These are phyloP conservation scores for Lottia gigantea DNA, from an alignment of 2,888 invertebrate species.

Conservation along the genomic window DNA sequence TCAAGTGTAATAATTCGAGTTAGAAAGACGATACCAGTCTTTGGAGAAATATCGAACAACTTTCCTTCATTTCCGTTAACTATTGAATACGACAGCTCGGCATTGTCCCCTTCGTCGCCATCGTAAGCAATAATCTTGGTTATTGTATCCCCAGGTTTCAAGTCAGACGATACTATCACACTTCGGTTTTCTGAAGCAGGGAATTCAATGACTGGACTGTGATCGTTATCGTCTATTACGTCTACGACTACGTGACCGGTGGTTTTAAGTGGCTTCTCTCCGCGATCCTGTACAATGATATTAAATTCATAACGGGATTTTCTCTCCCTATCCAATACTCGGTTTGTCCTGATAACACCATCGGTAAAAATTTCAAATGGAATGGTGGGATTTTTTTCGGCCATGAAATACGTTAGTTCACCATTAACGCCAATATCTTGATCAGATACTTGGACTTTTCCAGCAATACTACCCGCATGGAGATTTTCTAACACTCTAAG, in stretches of 20 bases:
- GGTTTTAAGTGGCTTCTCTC: slow-evolving; percentile 76
- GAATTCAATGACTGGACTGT: slow-evolving; percentile 76
- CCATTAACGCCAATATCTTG: slow-evolving; percentile 91
- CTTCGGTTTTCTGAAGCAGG: slow-evolving; percentile 56
- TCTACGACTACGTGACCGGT: slow-evolving; percentile 92
- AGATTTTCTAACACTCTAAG: slow-evolving; percentile 89
- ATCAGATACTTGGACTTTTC: slow-evolving; percentile 90
- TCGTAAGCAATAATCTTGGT: slow-evolving; percentile 85
- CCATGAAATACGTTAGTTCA: slow-evolving; percentile 75
- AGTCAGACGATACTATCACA: slow-evolving; percentile 45
- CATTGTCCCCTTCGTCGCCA: slow-evolving; percentile 91
- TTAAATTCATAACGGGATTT: slow-evolving; percentile 87
- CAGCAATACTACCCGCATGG: slow-evolving; percentile 86
- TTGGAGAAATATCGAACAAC: slow-evolving; percentile 92
- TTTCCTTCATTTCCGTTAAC: slow-evolving; percentile 94
- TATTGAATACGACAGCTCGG: slow-evolving; percentile 92
- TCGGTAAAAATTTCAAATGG: slow-evolving; percentile 85
- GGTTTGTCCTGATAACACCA: slow-evolving; percentile 86
- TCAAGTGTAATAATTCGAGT: slow-evolving; percentile 91
- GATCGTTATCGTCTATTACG: slow-evolving; percentile 96
- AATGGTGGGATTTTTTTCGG: slow-evolving; percentile 77
- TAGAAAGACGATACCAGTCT: slow-evolving; percentile 86
- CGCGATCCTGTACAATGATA: slow-evolving; percentile 85
- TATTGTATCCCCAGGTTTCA: slow-evolving; percentile 47
- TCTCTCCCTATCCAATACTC: slow-evolving; percentile 85